phyloP scores from a whole-genome alignment of 1,140 invertebrate genomes.

The Bicyclus anynana region DNA sequence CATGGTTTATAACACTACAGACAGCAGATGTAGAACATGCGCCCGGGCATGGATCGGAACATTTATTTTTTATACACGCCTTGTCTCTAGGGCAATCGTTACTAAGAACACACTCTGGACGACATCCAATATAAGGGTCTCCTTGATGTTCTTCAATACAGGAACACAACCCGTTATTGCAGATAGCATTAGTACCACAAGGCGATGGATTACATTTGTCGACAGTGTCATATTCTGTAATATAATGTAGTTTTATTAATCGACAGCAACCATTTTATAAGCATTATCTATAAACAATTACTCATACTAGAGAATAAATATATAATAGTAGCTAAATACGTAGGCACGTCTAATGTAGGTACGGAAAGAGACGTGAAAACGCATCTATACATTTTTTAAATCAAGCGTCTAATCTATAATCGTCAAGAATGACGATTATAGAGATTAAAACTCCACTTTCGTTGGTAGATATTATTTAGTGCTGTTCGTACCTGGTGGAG shows the following conservation, averaged over 20 bases:
- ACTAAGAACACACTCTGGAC: conserved; percentile 84
- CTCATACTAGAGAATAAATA: too few species aligned
- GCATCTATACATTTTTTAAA: too few species aligned
- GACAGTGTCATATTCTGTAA: conserved; percentile 33
- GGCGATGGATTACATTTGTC: conserved; percentile 79
- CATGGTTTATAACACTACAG: conserved; percentile 84
- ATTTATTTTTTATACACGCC: conserved; percentile 84
- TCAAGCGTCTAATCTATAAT: too few species aligned
- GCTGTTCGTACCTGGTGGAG: conserved; percentile 46
- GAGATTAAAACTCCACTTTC: neutral
- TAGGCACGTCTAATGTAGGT: too few species aligned
- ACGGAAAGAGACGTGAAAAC: too few species aligned
- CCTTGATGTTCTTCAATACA: conserved; percentile 83
- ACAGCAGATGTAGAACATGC: conserved; percentile 82
- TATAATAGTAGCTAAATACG: too few species aligned
- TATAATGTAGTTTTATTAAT: neutral
- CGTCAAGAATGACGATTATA: too few species aligned
- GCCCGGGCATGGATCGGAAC: conserved; percentile 82
- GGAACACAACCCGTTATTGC: conserved; percentile 79
- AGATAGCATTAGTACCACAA: conserved; percentile 82
- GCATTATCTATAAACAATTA: too few species aligned
- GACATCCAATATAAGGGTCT: conserved; percentile 82
- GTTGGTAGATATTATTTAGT: neutral
- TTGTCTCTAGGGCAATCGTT: conserved; percentile 82
- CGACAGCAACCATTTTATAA: too few species aligned